Evolutionary conservation across 2,113 vertebrate species (phyloP), one percentile per base, ranked within the genome.

Genomic region (Colistium nudipinnis): DNA sequence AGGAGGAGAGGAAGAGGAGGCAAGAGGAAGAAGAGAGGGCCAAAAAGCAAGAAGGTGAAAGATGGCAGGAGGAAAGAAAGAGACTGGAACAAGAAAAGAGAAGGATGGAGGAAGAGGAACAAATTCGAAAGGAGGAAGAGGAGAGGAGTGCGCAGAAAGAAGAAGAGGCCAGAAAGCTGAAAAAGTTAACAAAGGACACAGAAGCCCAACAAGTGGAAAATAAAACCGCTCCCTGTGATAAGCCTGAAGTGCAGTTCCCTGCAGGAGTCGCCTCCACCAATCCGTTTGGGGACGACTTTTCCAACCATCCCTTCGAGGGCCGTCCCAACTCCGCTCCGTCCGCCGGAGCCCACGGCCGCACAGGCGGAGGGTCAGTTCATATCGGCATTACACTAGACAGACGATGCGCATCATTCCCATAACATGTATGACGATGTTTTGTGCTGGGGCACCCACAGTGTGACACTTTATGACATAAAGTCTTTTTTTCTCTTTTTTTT

Each of bases 281-380:
- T 54, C 76, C 76, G 0, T 84, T 89, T 52, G 81, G 85, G 43
- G 87, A 90, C 51, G 69, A 82, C 27, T 20, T 59, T 35, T 83
- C 83, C 0, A 44, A 12, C 35, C 85, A 90, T 61, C 91, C 91
- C 9, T 89, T 87, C 1, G 92, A 93, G 47, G 93, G 93, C 0
- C 45, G n/a, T 7, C 35, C 43, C 1, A 33, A 11, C 48, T 62
- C 63, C 1, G n/a, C n/a, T n/a, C n/a, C n/a, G n/a, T 28, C 77
- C n/a, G 25, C 62, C 31, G 74, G 24, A 7, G 31, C 59, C 9
- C 0, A 71, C 72, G 0, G 54, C 74, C 0, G 88, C 78, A 82
- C 74, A 1, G 70, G 76, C 0, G 88, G 87, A 74, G 92, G 90
- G 70, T 92, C 93, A 90, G 96, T 88, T 47, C 38, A 54, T 13